Evolutionary conservation across 2,888 invertebrate genomes (phyloP), one percentile per base, ranked within the genome.

Genomic region (Baronia brevicornis): DNA sequence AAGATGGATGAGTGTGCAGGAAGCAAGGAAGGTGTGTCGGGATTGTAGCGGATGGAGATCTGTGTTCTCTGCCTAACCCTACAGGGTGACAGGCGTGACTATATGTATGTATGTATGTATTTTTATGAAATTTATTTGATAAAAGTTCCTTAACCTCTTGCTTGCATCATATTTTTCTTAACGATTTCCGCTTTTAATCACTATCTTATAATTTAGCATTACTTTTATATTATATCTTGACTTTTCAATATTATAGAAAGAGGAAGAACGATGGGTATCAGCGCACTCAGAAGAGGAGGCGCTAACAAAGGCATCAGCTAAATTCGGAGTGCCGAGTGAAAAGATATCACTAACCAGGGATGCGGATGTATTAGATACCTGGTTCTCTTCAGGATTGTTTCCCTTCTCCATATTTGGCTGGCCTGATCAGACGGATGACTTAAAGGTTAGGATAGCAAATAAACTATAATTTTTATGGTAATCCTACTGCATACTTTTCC

Each of bases 351-450:
- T 94, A 5, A 66, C 80, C 28, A 90, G 94, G 67, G 98, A 99
- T 65, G 94, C 95, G 22, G 99, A 99, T 79, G 99, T 99, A 0
- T 78, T 99, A 39, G 99, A 99, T 66, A 99, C 99, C 0, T 99
- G 99, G 99, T 99, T 99, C 84, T 98, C 98, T 0, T 95, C 98
- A 0, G 98, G 92, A 0, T 86, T 99, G 21, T 96, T 98, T 68
- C 97, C 99, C 0, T 98, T 99, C 79, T 93, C 98, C 0, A 90
- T 96, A 20, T 95, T 98, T 63, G 98, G 97, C 5, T 99, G 99
- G 99, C 98, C 98, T 0, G 92, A 97, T 38, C 65, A 92, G 38
- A 91, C 87, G 4, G 84, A 84, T 1, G 89, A 88, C 41, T 54
- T 96, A 43, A 68, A 91, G 64, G 89, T 89, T n/a, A n/a, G n/a